phyloP scores from a whole-genome alignment of 2,113 vertebrate genomes.

The Platichthys stellatus region DNA sequence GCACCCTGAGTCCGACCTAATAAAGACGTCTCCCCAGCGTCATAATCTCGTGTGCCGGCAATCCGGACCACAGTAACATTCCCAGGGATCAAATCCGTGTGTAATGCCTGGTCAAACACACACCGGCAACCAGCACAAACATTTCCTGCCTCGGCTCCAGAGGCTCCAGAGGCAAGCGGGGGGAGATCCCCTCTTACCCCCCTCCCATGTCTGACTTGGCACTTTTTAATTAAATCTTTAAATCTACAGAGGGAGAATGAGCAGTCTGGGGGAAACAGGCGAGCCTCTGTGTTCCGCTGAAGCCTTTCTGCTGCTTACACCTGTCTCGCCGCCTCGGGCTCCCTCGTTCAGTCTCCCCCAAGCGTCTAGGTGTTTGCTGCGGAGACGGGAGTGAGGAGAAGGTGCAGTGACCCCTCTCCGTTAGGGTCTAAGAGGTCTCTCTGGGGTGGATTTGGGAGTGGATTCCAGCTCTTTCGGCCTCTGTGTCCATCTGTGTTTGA shows the following conservation, averaged over 20 bases:
- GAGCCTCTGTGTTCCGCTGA: constrained; percentile 16
- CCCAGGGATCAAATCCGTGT: constrained; percentile 81
- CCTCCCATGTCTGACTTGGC: constrained; percentile 70
- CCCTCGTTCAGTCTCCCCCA: constrained; percentile 14
- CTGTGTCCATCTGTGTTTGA: constrained; percentile 71
- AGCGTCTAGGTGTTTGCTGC: constrained; percentile 33
- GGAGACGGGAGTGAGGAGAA: constrained; percentile 43
- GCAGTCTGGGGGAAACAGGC: constrained; percentile 39
- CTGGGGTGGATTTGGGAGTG: constrained; percentile 62
- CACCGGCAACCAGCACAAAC: constrained; percentile 81
- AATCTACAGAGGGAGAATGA: constrained; percentile 63
- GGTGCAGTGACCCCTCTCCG: constrained; percentile 72
- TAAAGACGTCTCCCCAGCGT: constrained; percentile 74
- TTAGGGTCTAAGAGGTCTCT: constrained; percentile 50
- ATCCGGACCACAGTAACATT: constrained; percentile 73
- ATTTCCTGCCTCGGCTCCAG: constrained; percentile 84
- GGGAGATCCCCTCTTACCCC: constrained; percentile 57
- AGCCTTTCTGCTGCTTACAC: constrained; percentile 47
- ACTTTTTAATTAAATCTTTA: constrained; percentile 82
- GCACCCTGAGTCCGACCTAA: constrained; percentile 57
- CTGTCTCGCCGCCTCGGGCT: constrained; percentile 49
- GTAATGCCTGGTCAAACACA: constrained; percentile 82
- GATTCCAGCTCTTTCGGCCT: constrained; percentile 57
- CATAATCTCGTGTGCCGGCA: constrained; percentile 57
- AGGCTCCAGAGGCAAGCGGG: constrained; percentile 74